These are phyloP conservation scores for Peromyscus attwateri DNA, from an alignment of 2,797 vertebrate species.

Conservation along the genomic window DNA sequence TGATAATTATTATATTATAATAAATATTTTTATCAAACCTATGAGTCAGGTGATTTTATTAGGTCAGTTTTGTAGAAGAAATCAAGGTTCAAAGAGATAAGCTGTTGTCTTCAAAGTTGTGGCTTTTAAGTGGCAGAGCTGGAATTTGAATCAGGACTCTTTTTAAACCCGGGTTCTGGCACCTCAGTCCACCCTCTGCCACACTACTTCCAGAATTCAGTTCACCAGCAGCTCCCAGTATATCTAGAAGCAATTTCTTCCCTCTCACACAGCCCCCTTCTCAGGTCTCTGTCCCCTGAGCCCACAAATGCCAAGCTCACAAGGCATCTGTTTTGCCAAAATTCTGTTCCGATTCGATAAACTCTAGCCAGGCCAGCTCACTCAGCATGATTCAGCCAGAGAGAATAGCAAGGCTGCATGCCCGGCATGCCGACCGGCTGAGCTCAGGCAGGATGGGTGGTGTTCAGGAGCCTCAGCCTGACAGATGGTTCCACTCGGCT, in stretches of 20 bases:
- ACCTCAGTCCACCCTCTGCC: background rate
- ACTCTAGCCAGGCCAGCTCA: constrained; percentile 80
- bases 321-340: constrained; percentile 86
- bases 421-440: constrained; percentile 83
- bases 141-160: background rate
- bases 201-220: background rate
- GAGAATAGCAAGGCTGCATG: constrained; percentile 81
- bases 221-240: background rate
- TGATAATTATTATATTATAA: background rate
- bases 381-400: constrained; percentile 86
- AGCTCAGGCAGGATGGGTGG: constrained; percentile 87
- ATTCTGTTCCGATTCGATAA: constrained; percentile 87
- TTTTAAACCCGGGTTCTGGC: background rate
- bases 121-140: background rate
- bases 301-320: constrained; percentile 80
- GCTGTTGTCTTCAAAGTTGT: background rate
- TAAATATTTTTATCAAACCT: background rate
- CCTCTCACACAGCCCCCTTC: background rate
- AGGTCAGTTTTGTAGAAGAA: constrained; percentile 23
- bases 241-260: constrained; percentile 8
- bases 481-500: constrained; percentile 79
- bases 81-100: constrained; percentile 5
- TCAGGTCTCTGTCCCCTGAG: constrained; percentile 77
- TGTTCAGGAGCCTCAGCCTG: constrained; percentile 68
- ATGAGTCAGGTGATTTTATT: background rate